Conservation (phyloP, 2,113 vertebrate genomes). For the Saccopteryx leptura region DNA sequence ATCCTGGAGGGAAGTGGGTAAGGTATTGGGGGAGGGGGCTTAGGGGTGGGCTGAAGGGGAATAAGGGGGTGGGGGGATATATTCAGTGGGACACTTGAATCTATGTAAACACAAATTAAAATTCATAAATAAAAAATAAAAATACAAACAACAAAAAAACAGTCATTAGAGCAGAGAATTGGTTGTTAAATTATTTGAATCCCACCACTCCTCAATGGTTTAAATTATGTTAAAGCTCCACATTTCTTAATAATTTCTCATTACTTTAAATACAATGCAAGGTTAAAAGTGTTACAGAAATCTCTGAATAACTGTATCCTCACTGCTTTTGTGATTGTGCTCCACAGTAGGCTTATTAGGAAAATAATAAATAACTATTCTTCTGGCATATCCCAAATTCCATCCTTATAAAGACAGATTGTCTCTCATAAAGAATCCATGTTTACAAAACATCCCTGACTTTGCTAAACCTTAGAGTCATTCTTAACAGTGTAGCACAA, state of each 20-base stretch:
- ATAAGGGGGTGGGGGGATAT: no score
- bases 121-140: no score
- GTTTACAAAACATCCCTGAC: neutral
- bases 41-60: no score
- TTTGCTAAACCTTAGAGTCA: neutral
- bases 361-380: neutral
- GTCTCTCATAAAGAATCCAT: neutral
- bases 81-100: no score
- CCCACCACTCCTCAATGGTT: neutral
- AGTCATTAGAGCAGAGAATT: no score
- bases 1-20: no score
- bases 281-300: conserved; percentile 33
- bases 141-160: no score
- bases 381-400: neutral
- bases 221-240: neutral
- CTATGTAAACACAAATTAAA: no score
- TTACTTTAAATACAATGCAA: neutral
- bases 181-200: no score
- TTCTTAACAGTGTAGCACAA: neutral
- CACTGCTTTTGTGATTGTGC: neutral
- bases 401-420: neutral
- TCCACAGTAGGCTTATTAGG: neutral
- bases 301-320: neutral
- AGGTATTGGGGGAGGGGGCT: no score
- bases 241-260: conserved; percentile 36